A percentile compares a stretch with the other conserved stretches of the same genome.
phyloP scores from a whole-genome alignment of 2,113 vertebrate genomes.

The Nematolebias whitei region DNA sequence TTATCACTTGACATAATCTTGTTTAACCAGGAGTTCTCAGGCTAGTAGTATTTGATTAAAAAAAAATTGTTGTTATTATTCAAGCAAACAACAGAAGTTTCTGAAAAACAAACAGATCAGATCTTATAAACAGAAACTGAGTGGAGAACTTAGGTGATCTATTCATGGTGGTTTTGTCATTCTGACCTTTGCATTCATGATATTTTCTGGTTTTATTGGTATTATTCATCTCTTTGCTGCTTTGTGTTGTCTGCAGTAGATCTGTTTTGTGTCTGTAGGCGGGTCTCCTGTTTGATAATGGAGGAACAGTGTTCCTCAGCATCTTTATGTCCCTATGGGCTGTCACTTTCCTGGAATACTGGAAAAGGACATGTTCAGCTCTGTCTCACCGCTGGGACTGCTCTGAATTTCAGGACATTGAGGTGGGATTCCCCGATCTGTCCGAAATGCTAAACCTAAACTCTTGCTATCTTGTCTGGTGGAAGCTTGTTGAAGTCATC shows the following conservation, averaged over 20 bases:
- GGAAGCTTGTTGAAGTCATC: neutral
- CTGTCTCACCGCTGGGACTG: slow-evolving; percentile 84
- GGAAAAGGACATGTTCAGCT: slow-evolving; percentile 79
- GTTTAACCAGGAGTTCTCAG: too few species aligned
- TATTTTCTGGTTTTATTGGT: neutral
- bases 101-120: too few species aligned
- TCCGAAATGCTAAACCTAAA: neutral
- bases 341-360: slow-evolving; percentile 83
- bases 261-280: slow-evolving; percentile 50
- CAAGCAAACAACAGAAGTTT: too few species aligned
- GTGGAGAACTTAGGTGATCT: too few species aligned
- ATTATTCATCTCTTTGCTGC: neutral
- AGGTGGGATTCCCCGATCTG: slow-evolving; percentile 40
- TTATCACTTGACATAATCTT: too few species aligned
- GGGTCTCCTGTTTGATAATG: slow-evolving; percentile 83
- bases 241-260: neutral
- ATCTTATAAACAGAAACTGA: too few species aligned
- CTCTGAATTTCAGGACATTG: slow-evolving; percentile 80
- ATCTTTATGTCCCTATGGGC: slow-evolving; percentile 87
- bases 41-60: too few species aligned
- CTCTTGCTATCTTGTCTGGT: neutral
- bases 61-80: too few species aligned
- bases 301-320: slow-evolving; percentile 82
- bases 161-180: too few species aligned
- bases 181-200: neutral